Base-by-base conservation (phyloP, 2,797 vertebrate genomes). In the Tenualosa ilisha region DNA sequence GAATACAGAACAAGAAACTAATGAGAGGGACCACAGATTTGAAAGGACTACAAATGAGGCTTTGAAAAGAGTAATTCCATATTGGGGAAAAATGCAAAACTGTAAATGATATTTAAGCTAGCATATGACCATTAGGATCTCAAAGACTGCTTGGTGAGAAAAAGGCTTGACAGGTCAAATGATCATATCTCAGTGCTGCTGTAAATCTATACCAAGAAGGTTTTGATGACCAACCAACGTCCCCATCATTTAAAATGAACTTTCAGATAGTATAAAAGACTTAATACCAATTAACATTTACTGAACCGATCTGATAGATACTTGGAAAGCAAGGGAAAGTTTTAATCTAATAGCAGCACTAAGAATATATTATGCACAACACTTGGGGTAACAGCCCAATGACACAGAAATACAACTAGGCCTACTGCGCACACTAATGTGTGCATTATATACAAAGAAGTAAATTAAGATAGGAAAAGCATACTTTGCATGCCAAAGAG, bases 1-100 rank as follows among this genome's bases (percentile, higher is more conserved):
- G 82, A 65, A 82, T 17, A 86, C 75, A 87, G 75, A 7, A 82
- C 56, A 79, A 46, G 75, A 53, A 13, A 75, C 68, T 75, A 43
- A 13, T 75, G 15, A 75, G 68, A 1, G 31, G 37, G 68, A 75
- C 40, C 68, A 43, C 72, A 79, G 72, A 46, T 79, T 79, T 40
- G 20, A 72, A 37, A 85, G 49, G 61, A 26, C 63, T 31, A 84
- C 63, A 82, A 31, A n/a, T 43, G 83, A 85, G 84, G 24, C 83
- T 50, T 4, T 79, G 49, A 26, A 84, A 84, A 68, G 72, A 84
- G 54, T 79, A 75, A 49, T 82, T 46, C 68, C 50, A 61, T 63
- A 65, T 51, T 31, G 54, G 40, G 54, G 72, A 53, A 81, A 56
- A 31, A 56, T 56, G 31, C 49, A 79, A 51, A 75, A 75, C 68